Evolutionary conservation across 2,888 invertebrate species (phyloP), one percentile per base, ranked within the genome.

Genomic region (Lasioglossum zephyrum): DNA sequence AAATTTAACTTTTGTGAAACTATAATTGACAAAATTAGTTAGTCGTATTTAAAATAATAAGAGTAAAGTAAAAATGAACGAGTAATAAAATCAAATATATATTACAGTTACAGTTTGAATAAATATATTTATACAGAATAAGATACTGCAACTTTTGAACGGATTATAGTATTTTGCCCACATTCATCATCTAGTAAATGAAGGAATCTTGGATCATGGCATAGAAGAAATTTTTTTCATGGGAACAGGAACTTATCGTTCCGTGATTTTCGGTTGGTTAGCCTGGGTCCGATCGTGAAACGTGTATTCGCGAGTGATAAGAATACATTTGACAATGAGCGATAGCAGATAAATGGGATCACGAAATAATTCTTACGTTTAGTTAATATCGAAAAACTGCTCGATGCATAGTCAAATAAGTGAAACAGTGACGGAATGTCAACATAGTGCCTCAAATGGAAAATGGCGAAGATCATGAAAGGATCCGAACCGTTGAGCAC

Each of bases 401-500:
- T 73, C 82, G 49, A 79, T 85, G 76, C 77, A 44, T 66, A 78
- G 26, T 72, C 77, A 86, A 84, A 41, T 47, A 57, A 39, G 63
- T 26, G 39, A 47, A 70, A 69, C 77, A 44, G 80, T 60, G 83
- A 73, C 76, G 91, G 83, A 79, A 91, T 92, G 92, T 87, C 88
- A 87, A 93, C 87, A 81, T 92, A 84, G 91, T 74, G 57, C 41
- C 69, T 49, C 57, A 81, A 83, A 66, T 81, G 73, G 85, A 93
- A 93, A 89, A 95, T 95, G 95, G 94, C 94, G 86, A 95, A 93
- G 89, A 92, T 93, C 82, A 90, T 93, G 81, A 94, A 92, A 86
- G 88, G 91, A 84, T 88, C 92, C 60, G 94, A 94, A 75, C 81
- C 92, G 39, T 80, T 91, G 26, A 66, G 92, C 60, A 91, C 92